phyloP scores from a whole-genome alignment of 2,113 vertebrate species.

The Heterochromis multidens region DNA sequence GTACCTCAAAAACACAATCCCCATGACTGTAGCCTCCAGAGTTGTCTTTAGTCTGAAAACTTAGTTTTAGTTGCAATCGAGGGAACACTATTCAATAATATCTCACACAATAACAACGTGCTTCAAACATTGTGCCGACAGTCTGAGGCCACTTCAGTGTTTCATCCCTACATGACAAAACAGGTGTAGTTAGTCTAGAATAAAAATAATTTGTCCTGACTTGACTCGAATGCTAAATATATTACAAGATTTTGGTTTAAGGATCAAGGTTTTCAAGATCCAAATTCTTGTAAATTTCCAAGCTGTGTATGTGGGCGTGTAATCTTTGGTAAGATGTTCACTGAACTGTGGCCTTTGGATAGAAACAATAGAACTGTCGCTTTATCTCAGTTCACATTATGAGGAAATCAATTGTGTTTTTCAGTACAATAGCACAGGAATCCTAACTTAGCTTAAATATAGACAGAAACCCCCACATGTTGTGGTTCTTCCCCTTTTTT shows the following conservation, averaged over 20 bases:
- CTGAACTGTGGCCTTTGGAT: background rate
- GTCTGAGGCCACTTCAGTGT: background rate
- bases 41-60: background rate
- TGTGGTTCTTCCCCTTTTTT: background rate
- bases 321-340: background rate
- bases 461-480: background rate
- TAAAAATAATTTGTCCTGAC: background rate
- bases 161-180: background rate
- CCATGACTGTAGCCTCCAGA: background rate
- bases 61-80: too few species aligned
- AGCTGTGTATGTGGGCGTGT: background rate
- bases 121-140: background rate
- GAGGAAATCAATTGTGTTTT: background rate
- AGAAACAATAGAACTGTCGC: background rate
- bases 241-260: too few species aligned
- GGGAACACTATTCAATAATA: background rate
- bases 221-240: background rate
- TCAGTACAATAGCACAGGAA: background rate
- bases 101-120: background rate
- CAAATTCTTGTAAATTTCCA: too few species aligned
- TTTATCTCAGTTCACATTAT: background rate
- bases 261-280: too few species aligned
- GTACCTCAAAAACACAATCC: background rate
- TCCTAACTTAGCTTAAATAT: background rate
- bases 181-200: background rate